Evolutionary conservation across 2,797 vertebrate genomes (phyloP).

Genomic region (Geotrypetes seraphini): DNA sequence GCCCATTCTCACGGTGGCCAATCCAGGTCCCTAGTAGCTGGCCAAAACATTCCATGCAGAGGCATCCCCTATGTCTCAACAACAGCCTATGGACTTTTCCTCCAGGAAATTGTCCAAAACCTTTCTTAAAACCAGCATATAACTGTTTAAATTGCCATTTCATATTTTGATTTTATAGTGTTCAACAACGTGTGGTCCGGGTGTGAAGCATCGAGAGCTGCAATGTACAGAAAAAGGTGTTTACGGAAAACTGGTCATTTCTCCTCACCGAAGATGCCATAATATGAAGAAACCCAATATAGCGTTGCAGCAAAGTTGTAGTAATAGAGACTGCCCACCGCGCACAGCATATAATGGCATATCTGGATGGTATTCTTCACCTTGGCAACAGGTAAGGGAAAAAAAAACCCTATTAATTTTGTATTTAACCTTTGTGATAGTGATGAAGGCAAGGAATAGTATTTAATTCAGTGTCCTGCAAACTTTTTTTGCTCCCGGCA

Average conservation of each 20-base stretch:
- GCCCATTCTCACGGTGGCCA: too few relatives aligned
- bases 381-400: constrained; percentile 85
- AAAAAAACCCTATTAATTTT: too few relatives aligned
- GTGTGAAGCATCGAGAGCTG: constrained; percentile 72
- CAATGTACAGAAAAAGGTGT: constrained; percentile 73
- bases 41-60: too few relatives aligned
- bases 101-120: too few relatives aligned
- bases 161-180: constrained; percentile 47
- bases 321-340: constrained; percentile 50
- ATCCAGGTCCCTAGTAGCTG: too few relatives aligned
- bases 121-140: too few relatives aligned
- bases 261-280: constrained; percentile 78
- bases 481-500: too few relatives aligned
- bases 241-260: constrained; percentile 64
- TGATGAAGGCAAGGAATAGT: too few relatives aligned
- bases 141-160: neutral
- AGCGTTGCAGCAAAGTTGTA: constrained; percentile 74
- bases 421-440: too few relatives aligned
- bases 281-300: constrained; percentile 65
- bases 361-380: constrained; percentile 80
- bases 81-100: too few relatives aligned
- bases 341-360: constrained; percentile 33
- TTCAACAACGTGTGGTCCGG: constrained; percentile 75
- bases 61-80: too few relatives aligned
- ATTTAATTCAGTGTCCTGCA: too few relatives aligned